Evolutionary conservation across 2,797 vertebrate species (phyloP).

Genomic region (Gymnothorax javanicus): DNA sequence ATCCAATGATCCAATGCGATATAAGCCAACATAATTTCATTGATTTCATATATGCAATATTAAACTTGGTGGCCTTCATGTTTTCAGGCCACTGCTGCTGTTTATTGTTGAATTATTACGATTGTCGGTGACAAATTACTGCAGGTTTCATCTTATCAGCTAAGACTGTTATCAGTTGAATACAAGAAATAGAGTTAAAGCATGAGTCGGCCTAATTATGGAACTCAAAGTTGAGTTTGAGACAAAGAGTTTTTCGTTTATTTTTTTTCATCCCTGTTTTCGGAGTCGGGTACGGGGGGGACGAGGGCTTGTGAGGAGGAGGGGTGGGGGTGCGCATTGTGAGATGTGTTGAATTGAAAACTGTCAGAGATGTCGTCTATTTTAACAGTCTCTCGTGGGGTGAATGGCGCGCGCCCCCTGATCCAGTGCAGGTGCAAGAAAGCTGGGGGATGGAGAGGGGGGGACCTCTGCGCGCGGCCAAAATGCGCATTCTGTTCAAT

Average conservation of each 20-base stretch:
- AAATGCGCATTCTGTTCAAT: slow-evolving; percentile 85
- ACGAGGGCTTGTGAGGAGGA: not conserved
- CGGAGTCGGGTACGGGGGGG: slow-evolving; percentile 32
- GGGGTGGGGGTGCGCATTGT: slow-evolving; percentile 67
- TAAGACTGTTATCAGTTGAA: slow-evolving; percentile 23
- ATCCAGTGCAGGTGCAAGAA: slow-evolving; percentile 94
- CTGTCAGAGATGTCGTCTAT: slow-evolving; percentile 86
- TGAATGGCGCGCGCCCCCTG: slow-evolving; percentile 91
- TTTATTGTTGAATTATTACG: not conserved
- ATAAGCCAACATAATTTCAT: not conserved
- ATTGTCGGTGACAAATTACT: not conserved
- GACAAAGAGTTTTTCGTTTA: slow-evolving; percentile 33
- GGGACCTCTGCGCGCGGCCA: slow-evolving; percentile 76
- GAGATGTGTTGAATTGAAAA: slow-evolving; percentile 86
- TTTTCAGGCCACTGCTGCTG: not conserved
- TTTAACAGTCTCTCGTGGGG: slow-evolving; percentile 79
- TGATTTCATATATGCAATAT: not conserved
- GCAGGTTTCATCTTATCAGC: not conserved
- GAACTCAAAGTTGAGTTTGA: slow-evolving; percentile 15
- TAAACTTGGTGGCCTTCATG: not conserved
- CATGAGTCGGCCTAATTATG: not conserved
- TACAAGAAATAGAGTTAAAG: slow-evolving; percentile 32
- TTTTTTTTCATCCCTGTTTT: slow-evolving; percentile 25
- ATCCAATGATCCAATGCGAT: not conserved
- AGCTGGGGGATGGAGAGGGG: slow-evolving; percentile 75